These are phyloP conservation scores for Phyllotreta striolata DNA, from an alignment of 2,888 invertebrate genomes.

Conservation along the genomic window DNA sequence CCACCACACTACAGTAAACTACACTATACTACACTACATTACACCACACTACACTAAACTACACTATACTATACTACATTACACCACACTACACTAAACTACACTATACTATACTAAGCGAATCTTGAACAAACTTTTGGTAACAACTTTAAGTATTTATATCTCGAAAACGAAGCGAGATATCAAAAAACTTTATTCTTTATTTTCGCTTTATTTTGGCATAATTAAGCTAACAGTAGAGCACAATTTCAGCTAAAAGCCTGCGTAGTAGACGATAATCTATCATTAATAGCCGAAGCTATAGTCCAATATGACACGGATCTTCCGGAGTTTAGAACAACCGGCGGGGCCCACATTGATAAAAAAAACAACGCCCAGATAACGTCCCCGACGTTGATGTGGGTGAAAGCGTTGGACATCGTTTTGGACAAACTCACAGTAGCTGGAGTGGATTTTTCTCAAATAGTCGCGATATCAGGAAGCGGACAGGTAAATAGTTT, in stretches of 20 bases:
- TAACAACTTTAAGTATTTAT: no score
- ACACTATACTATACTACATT: no score
- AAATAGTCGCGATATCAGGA: slow-evolving; percentile 86
- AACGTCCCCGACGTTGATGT: slow-evolving; percentile 88
- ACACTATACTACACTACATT: no score
- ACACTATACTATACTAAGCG: no score
- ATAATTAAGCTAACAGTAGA: no score
- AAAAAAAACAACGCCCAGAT: slow-evolving; percentile 65
- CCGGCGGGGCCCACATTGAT: slow-evolving; percentile 68
- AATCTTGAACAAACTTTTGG: no score
- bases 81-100: no score
- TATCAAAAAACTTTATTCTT: no score
- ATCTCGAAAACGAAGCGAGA: no score
- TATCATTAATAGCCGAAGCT: slow-evolving; percentile 78
- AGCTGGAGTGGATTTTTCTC: slow-evolving; percentile 82
- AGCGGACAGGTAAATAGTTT: slow-evolving; percentile 79
- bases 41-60: no score
- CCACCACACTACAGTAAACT: no score
- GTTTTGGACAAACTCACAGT: slow-evolving; percentile 84
- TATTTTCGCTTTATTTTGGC: no score
- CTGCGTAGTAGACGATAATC: slow-evolving; percentile 77
- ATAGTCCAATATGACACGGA: slow-evolving; percentile 91
- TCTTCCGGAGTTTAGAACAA: slow-evolving; percentile 87
- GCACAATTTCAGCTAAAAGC: slow-evolving; percentile 82
- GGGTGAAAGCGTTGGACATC: slow-evolving; percentile 95